Conservation (phyloP, 2,888 invertebrate genomes). For the Drosophila rubida region DNA sequence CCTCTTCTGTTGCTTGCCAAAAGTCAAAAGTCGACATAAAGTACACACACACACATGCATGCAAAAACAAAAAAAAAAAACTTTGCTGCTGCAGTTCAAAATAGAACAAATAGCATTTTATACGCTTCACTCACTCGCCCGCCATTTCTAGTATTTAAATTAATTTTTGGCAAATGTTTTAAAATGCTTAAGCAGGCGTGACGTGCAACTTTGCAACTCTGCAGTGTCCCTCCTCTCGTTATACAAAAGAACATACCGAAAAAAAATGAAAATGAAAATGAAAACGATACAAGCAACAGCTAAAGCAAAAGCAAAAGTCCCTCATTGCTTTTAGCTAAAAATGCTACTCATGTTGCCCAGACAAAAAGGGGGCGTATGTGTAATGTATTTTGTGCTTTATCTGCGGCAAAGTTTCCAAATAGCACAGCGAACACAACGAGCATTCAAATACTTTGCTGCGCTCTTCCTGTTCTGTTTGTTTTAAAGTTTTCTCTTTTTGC, state of each 20-base stretch:
- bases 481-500: conserved; percentile 31
- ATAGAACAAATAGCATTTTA: conserved; percentile 52
- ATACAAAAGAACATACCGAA: background rate
- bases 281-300: conserved; percentile 14
- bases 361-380: conserved; percentile 72
- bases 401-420: conserved; percentile 43
- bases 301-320: conserved; percentile 34
- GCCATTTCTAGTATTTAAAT: conserved; percentile 70
- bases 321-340: conserved; percentile 41
- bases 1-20: conserved; percentile 43
- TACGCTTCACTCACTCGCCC: conserved; percentile 6
- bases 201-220: conserved; percentile 5
- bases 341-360: conserved; percentile 47
- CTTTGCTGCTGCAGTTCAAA: conserved; percentile 56
- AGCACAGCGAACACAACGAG: conserved; percentile 8
- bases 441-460: conserved; percentile 23
- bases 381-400: conserved; percentile 61
- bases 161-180: conserved; percentile 69
- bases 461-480: conserved; percentile 32
- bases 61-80: conserved; percentile 18
- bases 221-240: background rate
- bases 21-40: conserved; percentile 62
- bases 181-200: conserved; percentile 68
- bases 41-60: conserved; percentile 21
- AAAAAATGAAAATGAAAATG: no score